These are phyloP conservation scores for Brachyrhaphis roseni DNA, from an alignment of 2,797 vertebrate genomes.

Conservation along the genomic window DNA sequence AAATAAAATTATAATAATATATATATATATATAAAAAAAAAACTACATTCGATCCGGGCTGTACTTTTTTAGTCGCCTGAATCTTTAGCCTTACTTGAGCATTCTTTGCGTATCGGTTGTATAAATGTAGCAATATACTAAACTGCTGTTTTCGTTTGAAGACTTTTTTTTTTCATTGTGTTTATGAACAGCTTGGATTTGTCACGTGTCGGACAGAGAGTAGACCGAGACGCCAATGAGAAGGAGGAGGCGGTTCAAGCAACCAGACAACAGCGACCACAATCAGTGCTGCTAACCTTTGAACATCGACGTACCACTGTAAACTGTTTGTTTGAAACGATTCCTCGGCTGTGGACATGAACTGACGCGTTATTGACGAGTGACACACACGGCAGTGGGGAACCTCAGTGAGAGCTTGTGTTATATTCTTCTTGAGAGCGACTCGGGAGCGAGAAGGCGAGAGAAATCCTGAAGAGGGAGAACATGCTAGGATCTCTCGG, in stretches of 20 bases:
- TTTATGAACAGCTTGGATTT: constrained; percentile 63
- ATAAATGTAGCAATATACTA: constrained; percentile 76
- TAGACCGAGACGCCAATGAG: constrained; percentile 15
- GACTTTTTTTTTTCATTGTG: constrained; percentile 31
- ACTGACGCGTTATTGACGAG: constrained; percentile 50
- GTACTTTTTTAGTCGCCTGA: constrained; percentile 72
- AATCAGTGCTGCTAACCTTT: constrained; percentile 52
- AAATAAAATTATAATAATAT: constrained; percentile 22
- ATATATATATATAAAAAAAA: neutral
- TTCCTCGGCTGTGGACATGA: constrained; percentile 63
- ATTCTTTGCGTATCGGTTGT: constrained; percentile 72
- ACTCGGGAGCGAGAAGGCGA: constrained; percentile 56
- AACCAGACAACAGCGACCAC: constrained; percentile 29
- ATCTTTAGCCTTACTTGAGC: constrained; percentile 74
- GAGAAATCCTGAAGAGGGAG: constrained; percentile 28
- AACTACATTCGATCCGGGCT: constrained; percentile 56
- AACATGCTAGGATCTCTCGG: constrained; percentile 61
- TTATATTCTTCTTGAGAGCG: constrained; percentile 53
- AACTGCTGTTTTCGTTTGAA: constrained; percentile 51
- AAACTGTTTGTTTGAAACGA: constrained; percentile 67
- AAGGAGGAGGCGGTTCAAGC: neutral
- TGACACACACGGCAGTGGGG: constrained; percentile 46
- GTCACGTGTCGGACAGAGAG: constrained; percentile 48
- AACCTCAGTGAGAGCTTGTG: constrained; percentile 51
- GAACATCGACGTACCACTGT: constrained; percentile 44